Base-by-base conservation (phyloP, 1,140 invertebrate species). In the Temnothorax nylanderi region DNA sequence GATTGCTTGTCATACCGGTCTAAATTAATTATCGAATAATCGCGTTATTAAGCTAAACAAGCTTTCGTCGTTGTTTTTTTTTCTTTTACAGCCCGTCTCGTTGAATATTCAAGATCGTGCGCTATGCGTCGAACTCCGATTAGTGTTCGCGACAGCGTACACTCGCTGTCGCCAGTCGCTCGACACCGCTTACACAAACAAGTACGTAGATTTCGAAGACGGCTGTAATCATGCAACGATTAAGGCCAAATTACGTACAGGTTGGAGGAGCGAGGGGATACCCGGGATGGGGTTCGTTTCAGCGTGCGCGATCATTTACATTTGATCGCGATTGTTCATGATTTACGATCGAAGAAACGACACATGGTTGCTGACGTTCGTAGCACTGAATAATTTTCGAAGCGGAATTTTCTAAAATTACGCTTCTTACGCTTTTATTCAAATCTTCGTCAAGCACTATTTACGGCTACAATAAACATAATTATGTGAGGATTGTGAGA, bases 161-260 rank as follows among this genome's bases (percentile, higher is more conserved):
- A 62, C 54, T 18, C 7, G 47, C 32, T 51, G 62, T 81, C 69
- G 54, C 69, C 76, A 32, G 60, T 88, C 86, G 76, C 67, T 90
- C 82, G 69, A 78, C 87, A 75, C 1, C 54, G 75, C 85, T 77
- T 84, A 90, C 88, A 92, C 91, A 93, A 92, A 92, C 92, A 92
- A 92, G 91, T 92, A 92, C 90, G 91, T 90, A 92, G 91, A 86
- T 91, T 71, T 72, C 54, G 75, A 69, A 67, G 71, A 71, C 18
- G 37, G 56, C 47, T 87, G 58, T 88, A 72, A 80, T 67, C 86
- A 87, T 87, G 86, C 86, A 88, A 74, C 75, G 84, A 77, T 56
- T 71, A 88, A 71, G 67, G 60, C 69, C 77, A 74, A 64, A 26
- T 77, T 69, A 76, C 64, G 78, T 74, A 84, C 41, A 85, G 54